Percentiles rank a stretch among this genome's conserved stretches.
These are phyloP conservation scores for Rhabdomys pumilio DNA, from an alignment of 2,797 vertebrate species.

Conservation along the genomic window DNA sequence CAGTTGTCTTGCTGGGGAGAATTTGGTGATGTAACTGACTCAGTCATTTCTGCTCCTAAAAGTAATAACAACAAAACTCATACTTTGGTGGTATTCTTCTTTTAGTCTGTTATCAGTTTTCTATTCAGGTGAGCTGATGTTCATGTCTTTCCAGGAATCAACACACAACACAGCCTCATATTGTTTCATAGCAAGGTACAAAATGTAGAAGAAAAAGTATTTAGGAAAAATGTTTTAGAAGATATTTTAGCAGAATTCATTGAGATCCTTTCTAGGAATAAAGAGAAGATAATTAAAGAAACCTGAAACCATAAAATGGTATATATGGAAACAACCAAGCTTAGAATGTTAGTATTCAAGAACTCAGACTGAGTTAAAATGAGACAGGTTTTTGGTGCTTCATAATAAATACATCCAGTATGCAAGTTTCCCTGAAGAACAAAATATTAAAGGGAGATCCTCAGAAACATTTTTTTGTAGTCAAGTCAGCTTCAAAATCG, in stretches of 20 bases:
- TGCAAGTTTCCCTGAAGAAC: neutral
- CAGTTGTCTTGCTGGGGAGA: neutral
- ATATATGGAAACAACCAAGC: neutral
- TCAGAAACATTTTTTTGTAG: neutral
- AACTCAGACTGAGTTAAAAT: neutral
- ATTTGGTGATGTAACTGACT: neutral
- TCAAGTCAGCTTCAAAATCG: constrained; percentile 9
- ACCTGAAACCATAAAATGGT: neutral
- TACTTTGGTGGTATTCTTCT: neutral
- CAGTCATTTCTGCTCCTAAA: neutral
- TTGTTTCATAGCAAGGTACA: neutral
- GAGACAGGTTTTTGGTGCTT: neutral
- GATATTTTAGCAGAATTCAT: neutral
- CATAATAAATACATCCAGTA: neutral
- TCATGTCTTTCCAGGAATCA: neutral
- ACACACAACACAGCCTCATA: neutral
- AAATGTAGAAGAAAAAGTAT: neutral
- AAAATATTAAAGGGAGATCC: neutral
- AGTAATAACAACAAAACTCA: neutral
- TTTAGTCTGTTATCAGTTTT: neutral
- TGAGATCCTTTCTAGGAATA: neutral
- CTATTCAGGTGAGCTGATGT: neutral
- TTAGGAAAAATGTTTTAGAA: constrained; percentile 5
- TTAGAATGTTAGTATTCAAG: neutral
- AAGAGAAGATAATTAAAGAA: constrained; percentile 37